Evolutionary conservation across 2,888 invertebrate species (phyloP).

Genomic region (Conchocele bisecta): DNA sequence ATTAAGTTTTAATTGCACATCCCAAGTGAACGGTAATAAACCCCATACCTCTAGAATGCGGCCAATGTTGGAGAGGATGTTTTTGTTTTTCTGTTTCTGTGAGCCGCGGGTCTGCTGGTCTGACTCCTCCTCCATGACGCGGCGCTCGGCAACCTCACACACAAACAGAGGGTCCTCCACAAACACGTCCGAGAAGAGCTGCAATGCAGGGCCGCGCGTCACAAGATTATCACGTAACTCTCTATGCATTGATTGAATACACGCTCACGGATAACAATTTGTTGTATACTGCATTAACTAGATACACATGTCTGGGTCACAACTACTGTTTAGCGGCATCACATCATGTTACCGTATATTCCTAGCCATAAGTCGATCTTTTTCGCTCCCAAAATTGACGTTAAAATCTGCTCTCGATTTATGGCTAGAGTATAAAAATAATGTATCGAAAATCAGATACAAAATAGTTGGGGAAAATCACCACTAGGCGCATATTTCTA

Average conservation of each 20-base stretch:
- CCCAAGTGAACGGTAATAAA: too few species aligned
- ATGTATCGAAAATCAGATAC: too few species aligned
- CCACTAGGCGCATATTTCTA: too few species aligned
- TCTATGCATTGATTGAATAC: too few species aligned
- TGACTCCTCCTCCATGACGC: constrained; percentile 66
- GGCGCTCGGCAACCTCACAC: constrained; percentile 73
- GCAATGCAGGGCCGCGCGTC: constrained; percentile 34
- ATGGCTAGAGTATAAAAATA: too few species aligned
- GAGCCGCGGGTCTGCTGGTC: constrained; percentile 63
- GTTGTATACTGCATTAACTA: too few species aligned
- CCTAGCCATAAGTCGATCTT: too few species aligned
- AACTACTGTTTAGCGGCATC: neutral
- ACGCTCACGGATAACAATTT: neutral
- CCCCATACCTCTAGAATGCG: constrained; percentile 76
- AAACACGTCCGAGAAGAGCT: constrained; percentile 80
- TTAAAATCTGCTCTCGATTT: too few species aligned
- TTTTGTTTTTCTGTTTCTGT: constrained; percentile 74
- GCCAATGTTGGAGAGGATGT: constrained; percentile 68
- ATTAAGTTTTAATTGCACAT: too few species aligned
- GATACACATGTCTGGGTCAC: too few species aligned
- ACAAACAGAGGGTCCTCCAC: constrained; percentile 80
- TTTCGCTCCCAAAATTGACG: too few species aligned
- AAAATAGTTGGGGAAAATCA: too few species aligned
- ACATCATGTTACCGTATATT: neutral
- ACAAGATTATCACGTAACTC: neutral